These are phyloP conservation scores for Epizoanthus stellaris DNA, from an alignment of 92 coral and sea anemone species.

Conservation along the genomic window DNA sequence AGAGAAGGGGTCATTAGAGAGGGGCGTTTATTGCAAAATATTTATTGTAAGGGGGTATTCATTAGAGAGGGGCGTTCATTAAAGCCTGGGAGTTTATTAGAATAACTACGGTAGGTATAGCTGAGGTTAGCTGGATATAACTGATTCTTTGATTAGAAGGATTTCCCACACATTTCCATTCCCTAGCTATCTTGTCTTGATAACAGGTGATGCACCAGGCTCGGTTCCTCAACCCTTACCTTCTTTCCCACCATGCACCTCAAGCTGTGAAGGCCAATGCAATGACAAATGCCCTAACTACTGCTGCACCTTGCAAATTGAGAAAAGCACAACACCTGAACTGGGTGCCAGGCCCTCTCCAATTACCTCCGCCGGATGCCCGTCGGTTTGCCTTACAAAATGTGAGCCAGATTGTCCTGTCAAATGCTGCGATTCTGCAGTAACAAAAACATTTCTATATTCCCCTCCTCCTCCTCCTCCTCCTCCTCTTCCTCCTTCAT, in stretches of 20 bases:
- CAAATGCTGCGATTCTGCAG: constrained; percentile 59
- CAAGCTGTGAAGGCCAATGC: constrained; percentile 62
- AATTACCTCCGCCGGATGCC: constrained; percentile 39
- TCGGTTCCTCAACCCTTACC: constrained; percentile 64
- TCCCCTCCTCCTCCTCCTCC: neutral
- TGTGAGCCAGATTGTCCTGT: constrained; percentile 79
- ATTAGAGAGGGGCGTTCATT: too few species aligned
- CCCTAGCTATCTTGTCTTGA: too few species aligned
- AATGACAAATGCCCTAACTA: constrained; percentile 64
- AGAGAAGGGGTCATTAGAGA: too few species aligned
- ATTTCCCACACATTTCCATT: too few species aligned
- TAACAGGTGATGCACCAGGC: constrained; percentile 72
- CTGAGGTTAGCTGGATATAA: too few species aligned
- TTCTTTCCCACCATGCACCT: constrained; percentile 59
- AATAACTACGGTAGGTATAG: too few species aligned
- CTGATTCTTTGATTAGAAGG: too few species aligned
- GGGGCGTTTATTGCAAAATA: too few species aligned
- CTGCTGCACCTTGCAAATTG: constrained; percentile 58
- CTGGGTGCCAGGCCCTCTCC: neutral
- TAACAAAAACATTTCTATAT: neutral
- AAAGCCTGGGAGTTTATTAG: too few species aligned
- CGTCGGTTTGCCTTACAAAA: constrained; percentile 50
- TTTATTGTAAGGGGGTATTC: too few species aligned
- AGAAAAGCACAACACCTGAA: neutral
- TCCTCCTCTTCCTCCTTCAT: neutral